Evolutionary conservation across 1,140 invertebrate genomes (phyloP).

Genomic region (Catajapyx aquilonaris): DNA sequence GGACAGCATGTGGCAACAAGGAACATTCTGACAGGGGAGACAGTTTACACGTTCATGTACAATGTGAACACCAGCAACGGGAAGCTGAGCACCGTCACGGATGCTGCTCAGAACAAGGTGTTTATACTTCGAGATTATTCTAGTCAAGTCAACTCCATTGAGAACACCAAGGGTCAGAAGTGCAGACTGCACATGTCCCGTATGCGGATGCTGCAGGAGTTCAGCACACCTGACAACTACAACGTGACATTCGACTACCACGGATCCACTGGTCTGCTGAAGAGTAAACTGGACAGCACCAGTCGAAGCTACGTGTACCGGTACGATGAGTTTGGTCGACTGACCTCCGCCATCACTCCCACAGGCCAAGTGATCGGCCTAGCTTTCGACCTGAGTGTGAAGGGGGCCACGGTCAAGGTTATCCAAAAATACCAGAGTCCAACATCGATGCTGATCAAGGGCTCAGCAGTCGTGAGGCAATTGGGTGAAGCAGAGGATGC

Average conservation of each 20-base stretch:
- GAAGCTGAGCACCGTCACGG: constrained; percentile 75
- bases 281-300: constrained; percentile 69
- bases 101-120: constrained; percentile 79
- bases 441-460: constrained; percentile 66
- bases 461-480: constrained; percentile 57
- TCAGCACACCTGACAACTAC: constrained; percentile 75
- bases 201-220: constrained; percentile 69
- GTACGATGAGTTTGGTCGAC: constrained; percentile 82
- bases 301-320: constrained; percentile 83
- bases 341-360: constrained; percentile 73
- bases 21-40: constrained; percentile 80
- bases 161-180: constrained; percentile 84
- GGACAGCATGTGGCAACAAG: constrained; percentile 82
- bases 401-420: constrained; percentile 68
- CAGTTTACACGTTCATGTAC: constrained; percentile 79
- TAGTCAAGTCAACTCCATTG: constrained; percentile 73
- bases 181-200: constrained; percentile 69
- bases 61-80: constrained; percentile 92
- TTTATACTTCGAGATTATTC: constrained; percentile 73
- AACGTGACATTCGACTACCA: constrained; percentile 86
- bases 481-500: constrained; percentile 54
- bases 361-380: constrained; percentile 72
- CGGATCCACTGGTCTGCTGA: constrained; percentile 63
- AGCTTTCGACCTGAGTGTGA: constrained; percentile 65
- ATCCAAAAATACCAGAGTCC: constrained; percentile 61